Evolutionary conservation across 92 coral and sea anemone genomes (phyloP).

Genomic region (Palythoa grandiflora): DNA sequence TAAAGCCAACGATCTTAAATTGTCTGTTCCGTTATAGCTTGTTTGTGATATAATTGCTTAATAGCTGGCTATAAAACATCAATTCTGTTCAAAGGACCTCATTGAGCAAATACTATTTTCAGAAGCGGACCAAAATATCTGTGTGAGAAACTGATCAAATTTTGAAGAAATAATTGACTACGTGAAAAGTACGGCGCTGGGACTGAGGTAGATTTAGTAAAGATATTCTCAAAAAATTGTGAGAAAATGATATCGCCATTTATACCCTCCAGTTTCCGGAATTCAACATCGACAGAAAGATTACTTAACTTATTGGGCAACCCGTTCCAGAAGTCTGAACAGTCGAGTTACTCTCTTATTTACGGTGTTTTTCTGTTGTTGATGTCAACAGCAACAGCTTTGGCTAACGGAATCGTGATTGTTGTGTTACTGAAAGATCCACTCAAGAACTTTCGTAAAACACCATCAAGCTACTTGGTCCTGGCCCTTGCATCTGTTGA

Average conservation of each 20-base stretch:
- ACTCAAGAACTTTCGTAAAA: slow-evolving; percentile 23
- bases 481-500: slow-evolving; percentile 26
- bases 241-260: background rate
- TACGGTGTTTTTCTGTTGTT: slow-evolving; percentile 16
- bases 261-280: slow-evolving; percentile 8
- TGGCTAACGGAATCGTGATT: slow-evolving; percentile 26
- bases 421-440: slow-evolving; percentile 14
- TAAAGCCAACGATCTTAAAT: too few species aligned
- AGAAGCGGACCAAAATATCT: too few species aligned
- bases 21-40: too few species aligned
- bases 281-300: background rate
- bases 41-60: too few species aligned
- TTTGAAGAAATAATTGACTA: too few species aligned
- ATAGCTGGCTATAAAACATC: too few species aligned
- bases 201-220: background rate
- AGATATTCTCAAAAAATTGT: background rate
- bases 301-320: background rate
- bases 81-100: too few species aligned
- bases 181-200: background rate
- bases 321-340: background rate
- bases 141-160: too few species aligned
- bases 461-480: slow-evolving; percentile 29
- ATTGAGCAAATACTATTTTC: too few species aligned
- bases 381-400: background rate
- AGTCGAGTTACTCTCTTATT: background rate